Conservation (phyloP, 2,797 vertebrate species). For the Pseudochromis fuscus region DNA sequence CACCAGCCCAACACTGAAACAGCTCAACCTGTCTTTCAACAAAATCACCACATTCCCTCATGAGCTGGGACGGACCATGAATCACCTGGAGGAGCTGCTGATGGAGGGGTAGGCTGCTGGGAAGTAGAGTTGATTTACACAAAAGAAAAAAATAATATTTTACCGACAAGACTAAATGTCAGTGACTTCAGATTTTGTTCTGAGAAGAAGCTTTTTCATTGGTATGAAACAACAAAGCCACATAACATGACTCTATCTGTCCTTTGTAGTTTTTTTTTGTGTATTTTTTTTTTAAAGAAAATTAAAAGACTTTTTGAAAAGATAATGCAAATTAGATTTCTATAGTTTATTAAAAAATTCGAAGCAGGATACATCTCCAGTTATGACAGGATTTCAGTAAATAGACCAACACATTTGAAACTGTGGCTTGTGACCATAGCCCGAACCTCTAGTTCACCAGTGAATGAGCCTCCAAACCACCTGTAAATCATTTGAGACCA, state of each 20-base stretch:
- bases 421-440: neutral
- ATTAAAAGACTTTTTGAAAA: too few relatives aligned
- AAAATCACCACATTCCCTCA: constrained; percentile 86
- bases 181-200: too few relatives aligned
- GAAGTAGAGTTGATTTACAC: neutral
- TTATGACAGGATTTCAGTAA: neutral
- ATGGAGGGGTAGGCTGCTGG: constrained; percentile 89
- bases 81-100: constrained; percentile 89
- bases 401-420: neutral
- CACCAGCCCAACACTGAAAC: constrained; percentile 86
- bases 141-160: neutral
- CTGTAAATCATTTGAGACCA: too few relatives aligned
- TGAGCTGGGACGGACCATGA: constrained; percentile 78
- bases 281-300: neutral
- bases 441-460: too few relatives aligned
- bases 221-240: too few relatives aligned
- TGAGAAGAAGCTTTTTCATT: too few relatives aligned
- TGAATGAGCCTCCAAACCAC: too few relatives aligned
- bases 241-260: neutral
- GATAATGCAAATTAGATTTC: neutral
- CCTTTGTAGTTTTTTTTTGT: too few relatives aligned
- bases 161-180: too few relatives aligned
- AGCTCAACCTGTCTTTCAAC: constrained; percentile 94
- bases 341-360: neutral
- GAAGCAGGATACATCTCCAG: neutral